A percentile compares a stretch with the other conserved stretches of the same genome.
phyloP scores from a whole-genome alignment of 1,140 invertebrate genomes.

The Euwallacea fornicatus region DNA sequence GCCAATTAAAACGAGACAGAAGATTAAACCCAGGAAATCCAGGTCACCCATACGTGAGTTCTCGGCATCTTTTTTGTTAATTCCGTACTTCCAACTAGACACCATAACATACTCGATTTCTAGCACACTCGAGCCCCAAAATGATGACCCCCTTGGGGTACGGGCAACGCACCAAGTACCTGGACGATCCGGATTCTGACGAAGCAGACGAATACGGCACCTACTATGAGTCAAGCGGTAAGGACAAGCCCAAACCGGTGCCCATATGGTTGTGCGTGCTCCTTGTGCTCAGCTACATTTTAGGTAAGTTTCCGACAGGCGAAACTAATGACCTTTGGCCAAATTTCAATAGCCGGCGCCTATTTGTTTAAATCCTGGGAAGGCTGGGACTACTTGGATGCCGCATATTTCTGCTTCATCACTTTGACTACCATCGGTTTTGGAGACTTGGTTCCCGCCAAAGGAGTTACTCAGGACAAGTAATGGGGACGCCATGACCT shows the following conservation, averaged over 20 bases:
- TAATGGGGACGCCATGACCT: conserved; percentile 31
- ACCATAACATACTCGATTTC: not conserved
- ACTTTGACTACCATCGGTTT: conserved; percentile 95
- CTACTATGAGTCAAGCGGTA: conserved; percentile 48
- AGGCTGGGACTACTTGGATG: conserved; percentile 85
- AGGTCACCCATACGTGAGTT: conserved; percentile 37
- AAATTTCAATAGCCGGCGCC: conserved; percentile 64
- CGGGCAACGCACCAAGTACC: conserved; percentile 60
- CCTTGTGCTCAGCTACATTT: conserved; percentile 85
- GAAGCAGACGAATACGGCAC: conserved; percentile 54
- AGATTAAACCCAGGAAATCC: conserved; percentile 28
- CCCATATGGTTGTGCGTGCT: conserved; percentile 91
- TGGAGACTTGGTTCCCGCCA: conserved; percentile 90
- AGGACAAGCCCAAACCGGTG: conserved; percentile 66
- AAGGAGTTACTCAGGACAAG: conserved; percentile 63
- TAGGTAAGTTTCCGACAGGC: conserved; percentile 8
- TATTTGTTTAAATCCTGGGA: conserved; percentile 86
- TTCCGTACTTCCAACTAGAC: too few relatives aligned
- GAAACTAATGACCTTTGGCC: too few relatives aligned
- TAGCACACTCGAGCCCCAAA: conserved; percentile 57
- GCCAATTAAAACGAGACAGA: conserved; percentile 20
- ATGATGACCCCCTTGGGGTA: conserved; percentile 72
- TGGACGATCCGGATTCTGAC: conserved; percentile 57
- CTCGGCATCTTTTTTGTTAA: not conserved
- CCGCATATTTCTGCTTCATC: conserved; percentile 95